A percentile compares a stretch with the other conserved stretches of the same genome.
Conservation (phyloP, 2,888 invertebrate species). For the Parapristionchus giblindavisi region DNA sequence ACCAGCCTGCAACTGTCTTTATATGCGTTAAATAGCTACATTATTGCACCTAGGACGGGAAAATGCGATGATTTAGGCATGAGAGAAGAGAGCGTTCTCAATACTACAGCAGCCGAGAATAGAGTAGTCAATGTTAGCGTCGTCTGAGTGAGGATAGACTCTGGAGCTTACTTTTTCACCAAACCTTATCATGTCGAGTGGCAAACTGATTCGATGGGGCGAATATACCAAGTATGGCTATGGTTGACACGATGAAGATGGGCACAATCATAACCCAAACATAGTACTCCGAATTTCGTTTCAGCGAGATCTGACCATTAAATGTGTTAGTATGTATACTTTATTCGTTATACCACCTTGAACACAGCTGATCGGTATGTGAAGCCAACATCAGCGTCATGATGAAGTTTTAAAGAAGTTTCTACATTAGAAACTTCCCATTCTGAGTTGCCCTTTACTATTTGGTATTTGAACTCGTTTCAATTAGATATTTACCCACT, state of each 20-base stretch:
- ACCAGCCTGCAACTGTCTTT: background rate
- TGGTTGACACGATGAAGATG: background rate
- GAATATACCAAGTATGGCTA: slow-evolving; percentile 21
- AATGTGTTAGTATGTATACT: background rate
- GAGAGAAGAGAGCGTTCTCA: background rate
- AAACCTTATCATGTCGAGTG: slow-evolving; percentile 6
- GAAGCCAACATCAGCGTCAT: slow-evolving; percentile 1
- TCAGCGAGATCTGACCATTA: slow-evolving; percentile 3
- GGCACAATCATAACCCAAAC: slow-evolving; percentile 1
- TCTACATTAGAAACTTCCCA: slow-evolving; percentile 1
- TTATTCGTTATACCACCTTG: background rate
- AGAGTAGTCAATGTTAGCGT: background rate
- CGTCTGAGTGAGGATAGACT: background rate
- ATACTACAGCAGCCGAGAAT: background rate
- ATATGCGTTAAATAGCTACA: background rate
- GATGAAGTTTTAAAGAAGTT: background rate
- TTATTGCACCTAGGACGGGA: background rate
- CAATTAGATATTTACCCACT: background rate
- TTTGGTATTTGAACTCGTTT: background rate
- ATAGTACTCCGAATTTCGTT: slow-evolving; percentile 12
- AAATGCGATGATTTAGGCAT: slow-evolving; percentile 7
- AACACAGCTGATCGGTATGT: slow-evolving; percentile 3
- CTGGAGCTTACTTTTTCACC: background rate
- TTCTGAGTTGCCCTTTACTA: slow-evolving; percentile 12
- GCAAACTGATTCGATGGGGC: slow-evolving; percentile 8